Percentiles rank a stretch among this genome's conserved stretches.
Evolutionary conservation across 1,140 invertebrate species (phyloP).

Genomic region (Plodia interpunctella): DNA sequence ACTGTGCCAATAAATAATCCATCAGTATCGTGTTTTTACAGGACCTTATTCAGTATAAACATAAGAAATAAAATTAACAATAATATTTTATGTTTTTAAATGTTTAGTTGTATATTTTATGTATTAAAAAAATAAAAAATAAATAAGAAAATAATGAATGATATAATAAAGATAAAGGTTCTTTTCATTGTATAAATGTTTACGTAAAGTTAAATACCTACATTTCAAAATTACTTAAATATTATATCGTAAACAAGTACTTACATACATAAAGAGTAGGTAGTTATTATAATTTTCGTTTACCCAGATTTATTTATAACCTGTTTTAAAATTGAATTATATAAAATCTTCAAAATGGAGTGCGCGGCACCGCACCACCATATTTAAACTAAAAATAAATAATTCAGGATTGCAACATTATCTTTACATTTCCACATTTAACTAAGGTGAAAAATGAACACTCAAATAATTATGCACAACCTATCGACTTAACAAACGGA

Average conservation of each 20-base stretch:
- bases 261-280: too few species aligned
- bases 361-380: slow-evolving; percentile 52
- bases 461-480: slow-evolving; percentile 42
- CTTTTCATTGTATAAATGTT: too few species aligned
- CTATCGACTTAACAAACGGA: too few species aligned
- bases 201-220: too few species aligned
- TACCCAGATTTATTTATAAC: too few species aligned
- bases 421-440: slow-evolving; percentile 18
- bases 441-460: slow-evolving; percentile 31
- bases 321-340: background rate
- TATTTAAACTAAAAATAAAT: slow-evolving; percentile 9
- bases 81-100: background rate
- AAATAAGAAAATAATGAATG: too few species aligned
- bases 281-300: background rate
- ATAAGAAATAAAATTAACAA: slow-evolving; percentile 9
- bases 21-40: slow-evolving; percentile 36
- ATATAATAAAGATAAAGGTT: background rate
- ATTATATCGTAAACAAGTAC: too few species aligned
- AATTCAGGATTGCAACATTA: background rate
- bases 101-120: too few species aligned
- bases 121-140: too few species aligned
- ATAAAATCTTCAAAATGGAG: slow-evolving; percentile 13
- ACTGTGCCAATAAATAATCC: slow-evolving; percentile 34
- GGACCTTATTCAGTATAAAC: slow-evolving; percentile 5
- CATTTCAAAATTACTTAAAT: too few species aligned